Evolutionary conservation across 1,140 invertebrate genomes (phyloP).

Genomic region (Octopus sinensis): DNA sequence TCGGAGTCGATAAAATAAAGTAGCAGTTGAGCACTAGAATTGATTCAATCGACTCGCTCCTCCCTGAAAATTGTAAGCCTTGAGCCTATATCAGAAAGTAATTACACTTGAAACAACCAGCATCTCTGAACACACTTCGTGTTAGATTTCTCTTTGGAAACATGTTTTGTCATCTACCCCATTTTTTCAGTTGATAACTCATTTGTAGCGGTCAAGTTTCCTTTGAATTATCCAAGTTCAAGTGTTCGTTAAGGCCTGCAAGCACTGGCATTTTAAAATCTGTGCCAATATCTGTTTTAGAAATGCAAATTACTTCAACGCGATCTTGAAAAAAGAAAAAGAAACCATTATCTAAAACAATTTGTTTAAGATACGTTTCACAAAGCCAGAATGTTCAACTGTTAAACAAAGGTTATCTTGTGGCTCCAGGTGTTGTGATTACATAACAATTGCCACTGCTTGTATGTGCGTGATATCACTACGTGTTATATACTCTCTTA

Average conservation of each 20-base stretch:
- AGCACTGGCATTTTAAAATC: not conserved
- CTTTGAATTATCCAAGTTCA: not conserved
- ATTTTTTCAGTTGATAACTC: not conserved
- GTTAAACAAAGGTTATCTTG: not conserved
- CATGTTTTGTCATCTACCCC: not conserved
- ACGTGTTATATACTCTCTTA: no score
- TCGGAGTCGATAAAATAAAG: no score
- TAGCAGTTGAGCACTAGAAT: no score
- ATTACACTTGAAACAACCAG: not conserved
- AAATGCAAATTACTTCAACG: not conserved
- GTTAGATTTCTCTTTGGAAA: conserved; percentile 4
- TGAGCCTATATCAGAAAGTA: no score
- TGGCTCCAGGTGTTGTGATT: not conserved
- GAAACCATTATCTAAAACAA: not conserved
- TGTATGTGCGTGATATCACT: not conserved
- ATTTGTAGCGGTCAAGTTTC: not conserved
- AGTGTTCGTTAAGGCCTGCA: not conserved
- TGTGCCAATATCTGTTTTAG: conserved; percentile 8
- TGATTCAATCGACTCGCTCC: no score
- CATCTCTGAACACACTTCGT: not conserved
- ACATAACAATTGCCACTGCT: not conserved
- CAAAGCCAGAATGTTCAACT: conserved; percentile 7
- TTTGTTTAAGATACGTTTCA: conserved; percentile 6
- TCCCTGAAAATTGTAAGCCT: no score
- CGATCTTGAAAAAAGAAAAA: not conserved